Percentiles rank a stretch among this genome's conserved stretches.
Conservation (phyloP, 2,888 invertebrate species). For the Eristalinus aeneus region DNA sequence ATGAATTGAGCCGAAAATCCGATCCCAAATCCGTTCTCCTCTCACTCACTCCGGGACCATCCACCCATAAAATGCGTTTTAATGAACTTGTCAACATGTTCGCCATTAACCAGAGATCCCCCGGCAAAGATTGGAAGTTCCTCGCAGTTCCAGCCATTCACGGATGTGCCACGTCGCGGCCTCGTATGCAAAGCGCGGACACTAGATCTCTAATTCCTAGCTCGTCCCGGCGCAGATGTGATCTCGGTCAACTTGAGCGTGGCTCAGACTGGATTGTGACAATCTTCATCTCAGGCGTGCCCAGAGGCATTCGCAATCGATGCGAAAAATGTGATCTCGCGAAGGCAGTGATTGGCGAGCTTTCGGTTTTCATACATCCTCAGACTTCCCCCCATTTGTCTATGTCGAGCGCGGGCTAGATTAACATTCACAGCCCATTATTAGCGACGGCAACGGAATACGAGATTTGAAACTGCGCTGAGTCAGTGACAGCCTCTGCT, state of each 20-base stretch:
- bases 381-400: slow-evolving; percentile 41
- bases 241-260: neutral
- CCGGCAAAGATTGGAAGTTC: neutral
- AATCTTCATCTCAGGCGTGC: neutral
- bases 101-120: neutral
- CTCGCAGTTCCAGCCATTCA: neutral
- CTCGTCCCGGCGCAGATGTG: neutral
- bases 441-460: slow-evolving; percentile 49
- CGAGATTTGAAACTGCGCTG: slow-evolving; percentile 30
- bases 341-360: slow-evolving; percentile 39
- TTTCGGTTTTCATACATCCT: slow-evolving; percentile 9
- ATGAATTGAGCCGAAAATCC: neutral
- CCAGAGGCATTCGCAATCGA: neutral
- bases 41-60: neutral
- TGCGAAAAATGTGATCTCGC: neutral
- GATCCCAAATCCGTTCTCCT: neutral
- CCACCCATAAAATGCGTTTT: neutral
- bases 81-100: neutral
- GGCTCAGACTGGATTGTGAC: neutral
- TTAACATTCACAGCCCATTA: slow-evolving; percentile 61
- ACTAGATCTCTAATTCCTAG: neutral
- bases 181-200: neutral
- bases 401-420: slow-evolving; percentile 43
- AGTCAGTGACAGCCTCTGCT: slow-evolving; percentile 10
- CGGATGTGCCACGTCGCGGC: neutral